Conservation (phyloP, 2,113 vertebrate genomes). For the pig (Sus scrofa) region T2T-Sscrofa CM000816.6:8596001-8596500, state of each 20-base stretch:
- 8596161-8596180: not conserved
- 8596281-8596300: not conserved
- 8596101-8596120: not conserved
- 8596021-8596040: not conserved
- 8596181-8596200: not conserved
- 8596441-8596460: not conserved
- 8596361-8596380: rapidly evolving
- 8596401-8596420: not conserved
- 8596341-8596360: not conserved
- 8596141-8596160: not conserved
- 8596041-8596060: not conserved
- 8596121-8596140: not conserved
- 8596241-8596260: not conserved
- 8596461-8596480: not conserved
- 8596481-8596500: not conserved
- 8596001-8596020: too few relatives aligned
- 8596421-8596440: not conserved
- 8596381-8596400: not conserved
- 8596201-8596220: not conserved
- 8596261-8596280: not conserved
- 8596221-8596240: not conserved
- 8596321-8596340: too few relatives aligned
- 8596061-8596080: not conserved
- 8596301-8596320: not conserved
- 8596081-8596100: not conserved